Percentiles rank a stretch among this genome's conserved stretches.
Conservation (phyloP, 2,797 vertebrate species). For the Lagocephalus sceleratus region DNA sequence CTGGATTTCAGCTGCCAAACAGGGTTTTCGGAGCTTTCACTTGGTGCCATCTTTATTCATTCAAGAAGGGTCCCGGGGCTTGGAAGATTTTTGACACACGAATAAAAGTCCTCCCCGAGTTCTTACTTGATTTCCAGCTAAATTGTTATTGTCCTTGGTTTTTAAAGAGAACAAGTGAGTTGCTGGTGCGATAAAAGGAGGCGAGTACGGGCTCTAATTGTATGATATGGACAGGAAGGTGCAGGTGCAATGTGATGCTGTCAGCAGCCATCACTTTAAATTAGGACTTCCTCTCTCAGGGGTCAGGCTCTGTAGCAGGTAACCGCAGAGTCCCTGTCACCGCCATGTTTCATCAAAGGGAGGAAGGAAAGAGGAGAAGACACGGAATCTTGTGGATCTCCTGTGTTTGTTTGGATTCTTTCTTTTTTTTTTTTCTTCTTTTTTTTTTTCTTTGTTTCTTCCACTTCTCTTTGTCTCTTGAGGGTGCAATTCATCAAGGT, state of each 20-base stretch:
- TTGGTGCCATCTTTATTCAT: constrained; percentile 23
- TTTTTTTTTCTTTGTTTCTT: constrained; percentile 6
- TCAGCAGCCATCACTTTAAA: constrained; percentile 44
- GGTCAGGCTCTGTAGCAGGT: constrained; percentile 54
- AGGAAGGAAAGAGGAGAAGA: constrained; percentile 21
- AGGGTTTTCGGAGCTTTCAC: no score
- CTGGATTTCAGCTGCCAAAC: no score
- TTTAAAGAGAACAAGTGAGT: constrained; percentile 26
- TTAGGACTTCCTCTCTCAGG: constrained; percentile 39
- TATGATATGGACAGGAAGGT: constrained; percentile 41
- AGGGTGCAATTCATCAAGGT: constrained; percentile 68
- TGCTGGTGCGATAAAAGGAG: constrained; percentile 3
- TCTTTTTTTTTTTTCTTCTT: no score
- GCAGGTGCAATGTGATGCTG: constrained; percentile 34
- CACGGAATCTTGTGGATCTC: constrained; percentile 48
- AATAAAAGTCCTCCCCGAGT: constrained; percentile 41
- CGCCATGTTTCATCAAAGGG: constrained; percentile 62
- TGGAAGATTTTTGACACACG: constrained; percentile 39
- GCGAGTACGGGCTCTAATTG: constrained; percentile 39
- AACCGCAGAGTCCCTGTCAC: constrained; percentile 46
- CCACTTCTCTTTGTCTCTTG: constrained; percentile 33
- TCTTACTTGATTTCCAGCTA: constrained; percentile 32
- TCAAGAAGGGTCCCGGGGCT: constrained; percentile 31
- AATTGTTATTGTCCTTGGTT: constrained; percentile 47
- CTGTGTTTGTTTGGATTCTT: constrained; percentile 48